Evolutionary conservation across 2,113 vertebrate genomes (phyloP), one percentile per base, ranked within the genome.

Genomic region (Hippocampus comes): DNA sequence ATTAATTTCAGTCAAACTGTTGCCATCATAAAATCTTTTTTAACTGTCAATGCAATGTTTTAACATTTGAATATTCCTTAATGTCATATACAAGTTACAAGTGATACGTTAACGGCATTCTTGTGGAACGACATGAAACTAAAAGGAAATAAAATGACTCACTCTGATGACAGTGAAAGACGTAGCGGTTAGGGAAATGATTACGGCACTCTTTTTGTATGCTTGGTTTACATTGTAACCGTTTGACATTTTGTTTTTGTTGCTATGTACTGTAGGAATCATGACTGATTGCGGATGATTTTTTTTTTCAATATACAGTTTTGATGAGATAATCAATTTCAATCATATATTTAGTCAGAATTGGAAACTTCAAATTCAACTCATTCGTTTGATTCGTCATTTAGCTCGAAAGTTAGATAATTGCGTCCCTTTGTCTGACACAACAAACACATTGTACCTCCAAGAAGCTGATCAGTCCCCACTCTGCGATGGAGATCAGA

Each of bases 401-500:
- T 82, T 72, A 76, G 59, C 5, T 5, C 81, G 82, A 77, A 70
- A 78, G 76, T 70, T 65, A 27, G 10, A 8, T 0, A 61, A n/a
- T 34, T 9, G 27, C 7, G 12, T 27, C 4, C 27, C 27, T 4
- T 41, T 41, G 38, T 11, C 2, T 15, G 41, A 71, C 49, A 68
- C 73, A 75, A 71, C 78, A 73, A 49, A 65, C 70, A 18, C 59
- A 51, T 55, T 49, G 46, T 7, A 2, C 49, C 53, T 68, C 61
- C 76, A 79, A 82, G 84, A 81, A 83, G 70, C 76, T 65, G 69
- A 86, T 89, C 88, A 71, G 73, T 75, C 34, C 75, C 66, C 84
- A 78, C 60, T 61, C 82, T 60, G 53, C 74, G 83, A 86, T 86
- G 59, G 79, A 78, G 85, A 91, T 92, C 91, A 91, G 85, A 91